Conservation (phyloP, 2,797 vertebrate species). For the Notolabrus celidotus region DNA sequence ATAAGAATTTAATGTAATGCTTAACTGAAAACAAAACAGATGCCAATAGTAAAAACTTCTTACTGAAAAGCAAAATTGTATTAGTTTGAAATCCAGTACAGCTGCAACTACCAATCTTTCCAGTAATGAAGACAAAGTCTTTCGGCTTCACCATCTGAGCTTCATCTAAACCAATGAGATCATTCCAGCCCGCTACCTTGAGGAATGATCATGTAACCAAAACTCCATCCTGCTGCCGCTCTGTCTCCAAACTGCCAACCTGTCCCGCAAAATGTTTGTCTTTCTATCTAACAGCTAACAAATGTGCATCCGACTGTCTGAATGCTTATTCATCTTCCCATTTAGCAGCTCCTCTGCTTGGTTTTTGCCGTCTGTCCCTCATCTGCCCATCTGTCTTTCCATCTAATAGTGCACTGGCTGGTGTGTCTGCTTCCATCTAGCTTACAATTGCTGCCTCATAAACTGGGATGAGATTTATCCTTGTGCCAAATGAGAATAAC, state of each 20-base stretch:
- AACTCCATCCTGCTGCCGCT: slow-evolving; percentile 13
- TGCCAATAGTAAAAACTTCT: neutral
- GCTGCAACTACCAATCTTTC: too few relatives aligned
- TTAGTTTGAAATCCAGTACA: too few relatives aligned
- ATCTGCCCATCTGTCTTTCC: slow-evolving; percentile 57
- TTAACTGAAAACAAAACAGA: too few relatives aligned
- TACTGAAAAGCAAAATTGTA: neutral
- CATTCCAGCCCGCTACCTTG: neutral
- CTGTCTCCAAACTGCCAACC: slow-evolving; percentile 8
- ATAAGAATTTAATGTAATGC: too few relatives aligned
- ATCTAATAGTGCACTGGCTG: slow-evolving; percentile 40
- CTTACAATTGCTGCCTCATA: slow-evolving; percentile 64
- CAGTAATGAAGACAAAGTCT: neutral
- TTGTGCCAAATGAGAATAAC: slow-evolving; percentile 55
- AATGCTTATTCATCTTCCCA: slow-evolving; percentile 33
- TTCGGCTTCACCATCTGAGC: neutral
- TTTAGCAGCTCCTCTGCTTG: slow-evolving; percentile 38
- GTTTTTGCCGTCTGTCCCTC: slow-evolving; percentile 43
- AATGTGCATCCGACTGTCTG: slow-evolving; percentile 21
- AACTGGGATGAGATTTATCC: slow-evolving; percentile 67
- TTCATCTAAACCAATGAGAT: neutral
- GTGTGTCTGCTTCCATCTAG: slow-evolving; percentile 44
- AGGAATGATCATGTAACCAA: neutral
- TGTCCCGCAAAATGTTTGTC: slow-evolving; percentile 22
- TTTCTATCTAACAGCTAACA: slow-evolving; percentile 1